Evolutionary conservation across 2,888 invertebrate species (phyloP), one percentile per base, ranked within the genome.

Genomic region (Harpagoxenus sublaevis): DNA sequence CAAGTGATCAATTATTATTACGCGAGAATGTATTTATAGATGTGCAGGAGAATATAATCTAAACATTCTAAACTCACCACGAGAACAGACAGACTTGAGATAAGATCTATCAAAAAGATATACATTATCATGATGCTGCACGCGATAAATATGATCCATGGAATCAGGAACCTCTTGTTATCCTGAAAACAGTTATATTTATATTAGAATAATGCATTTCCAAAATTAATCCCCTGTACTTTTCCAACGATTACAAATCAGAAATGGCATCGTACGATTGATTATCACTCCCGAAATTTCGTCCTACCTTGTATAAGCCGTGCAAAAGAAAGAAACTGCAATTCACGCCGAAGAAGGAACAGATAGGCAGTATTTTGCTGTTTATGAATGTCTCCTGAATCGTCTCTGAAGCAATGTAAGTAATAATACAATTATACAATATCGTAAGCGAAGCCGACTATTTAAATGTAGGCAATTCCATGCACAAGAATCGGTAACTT

Each of bases 81-180:
- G 94, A 96, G 96, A 85, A 96, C 95, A 91, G 97, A 96, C n/a
- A n/a, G n/a, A n/a, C n/a, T n/a, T n/a, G 23, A 23, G 23, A 23
- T 23, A 23, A 23, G 23, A 23, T 23, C 23, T 23, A 23, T 23
- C 23, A 23, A 23, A 23, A 0, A 23, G 23, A 23, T 23, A 23
- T 0, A 96, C 94, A 66, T 97, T 94, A 93, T 98, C 98, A 97
- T 96, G 45, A 96, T 91, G 39, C 97, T 97, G 93, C 97, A 97
- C 84, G 96, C 92, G 9, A 96, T 95, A 95, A 98, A 97, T 9
- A 96, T 95, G 57, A 96, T 91, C 98, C 98, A 98, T 0, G 98
- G 98, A 45, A 98, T 94, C 63, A 98, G 96, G 92, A 97, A 95
- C 86, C 96, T 95, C 89, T 97, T 97, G 89, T 96, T 96, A 92